These are phyloP conservation scores for Ichneumoninae sp. DNA, from an alignment of 2,888 invertebrate genomes.

Conservation along the genomic window DNA sequence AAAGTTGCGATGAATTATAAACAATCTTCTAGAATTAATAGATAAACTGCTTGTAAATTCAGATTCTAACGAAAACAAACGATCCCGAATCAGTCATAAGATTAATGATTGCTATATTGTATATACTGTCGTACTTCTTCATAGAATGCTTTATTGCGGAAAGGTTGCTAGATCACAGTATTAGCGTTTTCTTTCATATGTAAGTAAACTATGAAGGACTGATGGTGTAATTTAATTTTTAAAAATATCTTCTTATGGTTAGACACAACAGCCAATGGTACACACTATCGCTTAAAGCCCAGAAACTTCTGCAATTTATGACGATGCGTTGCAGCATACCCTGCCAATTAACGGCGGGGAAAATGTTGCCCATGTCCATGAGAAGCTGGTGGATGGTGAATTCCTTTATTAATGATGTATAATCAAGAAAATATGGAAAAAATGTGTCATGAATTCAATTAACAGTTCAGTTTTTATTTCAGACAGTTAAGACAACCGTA, in stretches of 20 bases:
- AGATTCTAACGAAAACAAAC: constrained; percentile 19
- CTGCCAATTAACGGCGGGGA: neutral
- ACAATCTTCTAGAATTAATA: neutral
- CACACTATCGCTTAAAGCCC: constrained; percentile 1
- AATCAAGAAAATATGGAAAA: no score
- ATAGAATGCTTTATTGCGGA: neutral
- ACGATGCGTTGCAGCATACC: constrained; percentile 1
- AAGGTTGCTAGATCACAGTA: constrained; percentile 16
- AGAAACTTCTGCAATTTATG: constrained; percentile 2
- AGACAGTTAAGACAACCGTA: no score
- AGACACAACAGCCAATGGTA: neutral
- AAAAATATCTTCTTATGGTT: neutral
- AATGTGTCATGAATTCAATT: no score
- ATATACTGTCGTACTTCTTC: neutral
- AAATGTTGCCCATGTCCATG: neutral
- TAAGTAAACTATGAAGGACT: neutral
- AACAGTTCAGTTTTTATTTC: no score
- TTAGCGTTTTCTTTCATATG: neutral
- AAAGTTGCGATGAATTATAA: no score
- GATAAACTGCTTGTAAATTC: neutral
- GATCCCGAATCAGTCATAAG: neutral
- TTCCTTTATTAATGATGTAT: neutral
- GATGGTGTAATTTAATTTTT: no score
- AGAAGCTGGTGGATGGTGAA: neutral
- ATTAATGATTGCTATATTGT: neutral